Percentiles rank a stretch among this genome's conserved stretches.
Evolutionary conservation across 53 echinoderm and acorn worm genomes (phyloP).

Genomic region (Mesocentrotus franciscanus): DNA sequence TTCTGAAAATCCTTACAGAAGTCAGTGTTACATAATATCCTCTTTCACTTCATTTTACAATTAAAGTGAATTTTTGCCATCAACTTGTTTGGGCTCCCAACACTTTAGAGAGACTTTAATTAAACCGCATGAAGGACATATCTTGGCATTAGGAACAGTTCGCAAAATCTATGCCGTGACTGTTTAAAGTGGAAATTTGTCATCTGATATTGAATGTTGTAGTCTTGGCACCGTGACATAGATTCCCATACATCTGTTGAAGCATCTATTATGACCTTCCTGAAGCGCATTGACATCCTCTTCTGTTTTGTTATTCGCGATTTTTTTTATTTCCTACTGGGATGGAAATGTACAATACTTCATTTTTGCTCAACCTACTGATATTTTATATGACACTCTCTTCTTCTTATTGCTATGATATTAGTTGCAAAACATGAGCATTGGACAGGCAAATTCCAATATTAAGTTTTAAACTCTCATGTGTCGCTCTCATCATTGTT

Average conservation of each 20-base stretch:
- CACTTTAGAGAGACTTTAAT: too few relatives aligned
- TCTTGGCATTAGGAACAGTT: neutral
- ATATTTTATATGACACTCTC: neutral
- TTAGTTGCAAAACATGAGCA: neutral
- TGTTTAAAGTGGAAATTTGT: neutral
- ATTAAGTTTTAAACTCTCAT: neutral
- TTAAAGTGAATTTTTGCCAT: too few relatives aligned
- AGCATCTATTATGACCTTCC: neutral
- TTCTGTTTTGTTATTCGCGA: neutral
- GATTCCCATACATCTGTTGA: neutral
- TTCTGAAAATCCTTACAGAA: too few relatives aligned
- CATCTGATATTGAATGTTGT: neutral
- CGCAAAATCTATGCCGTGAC: neutral
- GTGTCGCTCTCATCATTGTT: neutral
- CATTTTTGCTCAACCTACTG: neutral
- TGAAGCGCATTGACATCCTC: neutral
- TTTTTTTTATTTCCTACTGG: neutral
- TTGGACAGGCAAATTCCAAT: neutral
- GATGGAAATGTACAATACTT: neutral
- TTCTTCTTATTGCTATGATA: neutral
- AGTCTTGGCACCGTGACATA: neutral
- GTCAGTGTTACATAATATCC: too few relatives aligned
- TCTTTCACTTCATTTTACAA: too few relatives aligned
- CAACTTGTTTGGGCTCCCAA: too few relatives aligned
- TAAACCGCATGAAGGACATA: too few relatives aligned